Base-by-base conservation (phyloP, 2,113 vertebrate species). In the Petromus typicus region DNA sequence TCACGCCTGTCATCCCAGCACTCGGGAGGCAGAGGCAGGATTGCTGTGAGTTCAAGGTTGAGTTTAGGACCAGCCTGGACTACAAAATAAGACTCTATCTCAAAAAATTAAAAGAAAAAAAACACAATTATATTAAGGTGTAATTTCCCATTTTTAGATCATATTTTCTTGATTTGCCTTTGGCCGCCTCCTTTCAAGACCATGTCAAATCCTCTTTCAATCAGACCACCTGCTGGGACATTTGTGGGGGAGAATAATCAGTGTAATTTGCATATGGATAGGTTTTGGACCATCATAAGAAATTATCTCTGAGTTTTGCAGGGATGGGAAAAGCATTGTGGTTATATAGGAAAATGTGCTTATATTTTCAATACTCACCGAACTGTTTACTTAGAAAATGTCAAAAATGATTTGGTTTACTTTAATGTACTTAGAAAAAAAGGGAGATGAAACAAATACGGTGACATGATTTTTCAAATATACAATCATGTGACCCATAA, bases 81-180 rank as follows among this genome's bases (percentile, higher is more conserved):
- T n/a, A n/a, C n/a, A n/a, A n/a, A n/a, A n/a, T n/a, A n/a, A n/a
- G n/a, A n/a, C n/a, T n/a, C n/a, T n/a, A n/a, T n/a, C n/a, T n/a
- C n/a, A n/a, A n/a, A n/a, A n/a, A n/a, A n/a, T n/a, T n/a, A n/a
- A n/a, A n/a, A n/a, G n/a, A n/a, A n/a, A n/a, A n/a, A n/a, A n/a
- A n/a, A n/a, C n/a, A n/a, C n/a, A n/a, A n/a, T n/a, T n/a, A n/a
- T n/a, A n/a, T 67, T 73, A 84, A 71, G 22, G 63, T 57, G 11
- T 63, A 59, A 11, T 57, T 93, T 92, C 83, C 48, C 0, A 71
- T 79, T 63, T 82, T 57, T 83, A 32, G 25, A 64, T 80, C 30
- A 45, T 57, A 37, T n/a, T 34, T 81, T 81, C 73, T 86, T 34
- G 20, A 86, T 94, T 73, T 90, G 67, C 45, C 71, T 95, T 80